These are phyloP conservation scores for Chelonia mydas DNA, from an alignment of 2,797 vertebrate genomes.

Conservation along the genomic window DNA sequence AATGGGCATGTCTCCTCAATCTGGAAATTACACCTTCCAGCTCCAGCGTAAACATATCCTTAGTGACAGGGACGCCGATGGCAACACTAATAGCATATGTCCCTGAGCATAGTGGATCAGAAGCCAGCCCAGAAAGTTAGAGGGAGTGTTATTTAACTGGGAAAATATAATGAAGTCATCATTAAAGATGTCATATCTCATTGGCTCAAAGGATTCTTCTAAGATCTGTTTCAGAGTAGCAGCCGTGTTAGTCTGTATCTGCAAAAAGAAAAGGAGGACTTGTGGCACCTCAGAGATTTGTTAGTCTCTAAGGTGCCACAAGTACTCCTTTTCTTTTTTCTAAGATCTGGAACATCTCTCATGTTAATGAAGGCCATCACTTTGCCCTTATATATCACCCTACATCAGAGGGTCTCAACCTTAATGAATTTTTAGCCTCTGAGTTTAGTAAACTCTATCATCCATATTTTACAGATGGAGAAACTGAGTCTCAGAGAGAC, in stretches of 20 bases:
- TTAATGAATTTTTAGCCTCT: neutral
- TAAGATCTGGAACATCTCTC: accelerated
- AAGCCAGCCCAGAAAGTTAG: neutral
- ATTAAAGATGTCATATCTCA: neutral
- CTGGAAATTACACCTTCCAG: no score
- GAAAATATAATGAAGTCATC: neutral
- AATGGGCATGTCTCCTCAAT: neutral
- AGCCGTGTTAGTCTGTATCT: no score
- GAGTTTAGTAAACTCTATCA: neutral
- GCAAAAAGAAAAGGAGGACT: no score
- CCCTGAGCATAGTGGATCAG: neutral
- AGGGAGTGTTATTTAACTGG: accelerated
- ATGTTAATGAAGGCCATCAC: accelerated
- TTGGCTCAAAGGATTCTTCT: neutral
- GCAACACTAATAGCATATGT: neutral
- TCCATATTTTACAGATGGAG: neutral
- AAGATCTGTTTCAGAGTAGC: neutral
- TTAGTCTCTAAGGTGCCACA: no score
- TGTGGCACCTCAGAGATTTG: no score
- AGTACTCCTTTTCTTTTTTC: no score
- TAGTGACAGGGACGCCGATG: neutral
- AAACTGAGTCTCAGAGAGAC: neutral
- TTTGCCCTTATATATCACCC: neutral
- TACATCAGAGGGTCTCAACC: neutral
- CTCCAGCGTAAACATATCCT: neutral